These are phyloP conservation scores for Apus apus DNA, from an alignment of 2,113 vertebrate species.

Conservation along the genomic window DNA sequence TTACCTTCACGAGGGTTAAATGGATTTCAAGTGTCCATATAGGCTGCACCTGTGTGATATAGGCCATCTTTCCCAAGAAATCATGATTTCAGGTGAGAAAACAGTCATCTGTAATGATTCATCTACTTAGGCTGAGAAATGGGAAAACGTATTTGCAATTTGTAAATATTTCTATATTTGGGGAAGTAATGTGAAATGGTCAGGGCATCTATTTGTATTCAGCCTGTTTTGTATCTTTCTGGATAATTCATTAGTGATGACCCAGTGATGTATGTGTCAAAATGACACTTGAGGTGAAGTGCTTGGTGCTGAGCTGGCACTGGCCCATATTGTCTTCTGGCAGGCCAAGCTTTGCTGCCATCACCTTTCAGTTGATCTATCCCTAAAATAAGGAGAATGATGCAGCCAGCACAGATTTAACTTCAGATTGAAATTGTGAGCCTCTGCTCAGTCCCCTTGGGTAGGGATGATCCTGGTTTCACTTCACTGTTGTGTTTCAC, in stretches of 20 bases:
- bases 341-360: neutral
- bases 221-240: neutral
- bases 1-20: neutral
- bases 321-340: too few species aligned
- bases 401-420: neutral
- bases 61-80: neutral
- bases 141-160: neutral
- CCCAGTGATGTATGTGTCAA: neutral
- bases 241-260: neutral
- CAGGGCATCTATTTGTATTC: neutral
- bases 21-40: neutral
- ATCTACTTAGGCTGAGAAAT: neutral
- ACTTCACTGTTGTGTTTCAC: neutral
- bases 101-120: neutral
- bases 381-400: neutral
- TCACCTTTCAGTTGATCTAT: rapidly evolving
- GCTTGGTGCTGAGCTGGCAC: neutral
- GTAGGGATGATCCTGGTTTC: neutral
- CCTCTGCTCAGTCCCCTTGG: neutral
- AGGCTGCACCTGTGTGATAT: neutral
- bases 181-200: neutral
- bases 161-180: neutral
- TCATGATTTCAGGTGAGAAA: neutral
- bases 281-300: rapidly evolving
- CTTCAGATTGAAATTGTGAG: neutral